phyloP scores from a whole-genome alignment of 2,797 vertebrate species.

The Octomys mimax region DNA sequence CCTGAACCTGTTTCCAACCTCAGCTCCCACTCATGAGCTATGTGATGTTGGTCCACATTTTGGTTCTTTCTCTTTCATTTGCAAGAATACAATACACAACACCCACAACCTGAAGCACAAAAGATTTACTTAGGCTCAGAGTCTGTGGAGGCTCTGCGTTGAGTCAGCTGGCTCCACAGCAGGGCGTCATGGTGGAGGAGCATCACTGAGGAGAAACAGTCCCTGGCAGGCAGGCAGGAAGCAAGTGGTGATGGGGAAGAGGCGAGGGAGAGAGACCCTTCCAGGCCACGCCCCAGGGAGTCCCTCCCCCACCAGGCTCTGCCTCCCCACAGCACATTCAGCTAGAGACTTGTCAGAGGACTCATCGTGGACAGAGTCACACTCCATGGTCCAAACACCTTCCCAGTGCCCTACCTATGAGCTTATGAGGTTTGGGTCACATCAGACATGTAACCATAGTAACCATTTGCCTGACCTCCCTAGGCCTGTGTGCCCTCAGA shows the following conservation, averaged over 20 bases:
- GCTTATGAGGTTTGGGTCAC: not conserved
- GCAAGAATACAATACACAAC: not conserved
- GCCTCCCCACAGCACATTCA: not conserved
- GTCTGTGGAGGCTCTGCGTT: not conserved
- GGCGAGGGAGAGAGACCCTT: not conserved
- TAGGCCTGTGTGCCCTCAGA: not conserved
- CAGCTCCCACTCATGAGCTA: not conserved
- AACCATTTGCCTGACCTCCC: not conserved
- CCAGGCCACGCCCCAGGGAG: not conserved
- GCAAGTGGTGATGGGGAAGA: not conserved
- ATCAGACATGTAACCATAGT: not conserved
- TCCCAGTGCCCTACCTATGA: not conserved
- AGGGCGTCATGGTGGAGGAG: not conserved
- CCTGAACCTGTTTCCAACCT: not conserved
- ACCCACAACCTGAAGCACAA: not conserved
- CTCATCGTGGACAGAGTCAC: not conserved
- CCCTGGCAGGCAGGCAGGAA: not conserved
- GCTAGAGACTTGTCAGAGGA: no score
- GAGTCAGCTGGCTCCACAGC: not conserved
- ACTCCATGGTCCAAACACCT: not conserved
- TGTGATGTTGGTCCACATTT: not conserved
- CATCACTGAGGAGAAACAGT: not conserved
- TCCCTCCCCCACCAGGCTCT: not conserved
- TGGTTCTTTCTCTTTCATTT: not conserved
- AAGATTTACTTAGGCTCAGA: not conserved